Base-by-base conservation (phyloP, 1,140 invertebrate species). In the Vollenhovia emeryi region DNA sequence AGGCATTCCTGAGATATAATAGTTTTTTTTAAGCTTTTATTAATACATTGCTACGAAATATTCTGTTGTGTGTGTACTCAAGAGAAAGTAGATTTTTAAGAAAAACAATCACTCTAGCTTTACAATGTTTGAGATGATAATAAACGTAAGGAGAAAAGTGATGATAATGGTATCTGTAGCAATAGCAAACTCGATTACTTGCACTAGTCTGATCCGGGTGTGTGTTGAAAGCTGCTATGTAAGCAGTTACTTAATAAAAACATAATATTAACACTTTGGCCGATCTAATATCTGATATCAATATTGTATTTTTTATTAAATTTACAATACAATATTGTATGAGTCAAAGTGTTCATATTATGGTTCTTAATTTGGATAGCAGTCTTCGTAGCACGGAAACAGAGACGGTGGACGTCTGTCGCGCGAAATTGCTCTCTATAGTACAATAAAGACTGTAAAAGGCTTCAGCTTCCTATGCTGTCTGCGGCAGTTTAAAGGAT, bases 401-500 rank as follows among this genome's bases (percentile, higher is more conserved):
- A 15, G 36, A 66, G 9, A 24, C 33, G 11, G 62, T 24, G 33
- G 30, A 21, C 13, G 40, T 66, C 21, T 27, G 21, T 66, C 62
- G n/a, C n/a, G n/a, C n/a, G 21, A 66, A 45, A 66, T 11, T 45
- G 62, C 36, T 36, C 18, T 36, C 30, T 43, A 43, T 82, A 73
- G 45, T 45, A 82, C 50, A n/a, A 43, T 43, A 57, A 52, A 52
- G 21, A 8, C 21, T 43, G 33, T 18, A 18, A 48, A 21, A 24
- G 64, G 36, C 36, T 80, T 80, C 48, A 80, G 15, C 43, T 71
- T n/a, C 1, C 36, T 57, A 43, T 43, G 9, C 6, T 59, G 24
- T 71, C 36, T 82, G 66, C 24, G 27, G 36, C 66, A 82, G 36
- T 82, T 71, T 59, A 82, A 82, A 59, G 52, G 50, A 82, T 73